Conservation (phyloP, 2,113 vertebrate genomes). For the Pseudopipra pipra region DNA sequence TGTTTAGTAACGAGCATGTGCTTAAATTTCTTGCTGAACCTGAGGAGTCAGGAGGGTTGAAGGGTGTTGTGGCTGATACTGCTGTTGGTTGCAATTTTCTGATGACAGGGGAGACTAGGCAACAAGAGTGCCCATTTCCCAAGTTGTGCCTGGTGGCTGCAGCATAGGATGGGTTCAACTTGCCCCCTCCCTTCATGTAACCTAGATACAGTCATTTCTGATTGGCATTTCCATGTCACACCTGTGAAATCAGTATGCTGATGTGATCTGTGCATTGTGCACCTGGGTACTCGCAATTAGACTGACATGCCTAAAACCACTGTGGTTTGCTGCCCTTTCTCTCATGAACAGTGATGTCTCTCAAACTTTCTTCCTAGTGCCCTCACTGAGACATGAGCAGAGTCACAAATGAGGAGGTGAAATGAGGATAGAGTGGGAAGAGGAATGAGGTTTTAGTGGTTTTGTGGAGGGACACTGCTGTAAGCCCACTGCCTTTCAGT, state of each 20-base stretch:
- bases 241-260: not conserved
- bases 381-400: not conserved
- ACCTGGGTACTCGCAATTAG: rapidly evolving
- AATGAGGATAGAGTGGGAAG: not conserved
- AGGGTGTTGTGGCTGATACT: not conserved
- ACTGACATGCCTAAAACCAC: not conserved
- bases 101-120: not conserved
- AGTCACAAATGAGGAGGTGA: not conserved
- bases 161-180: not conserved
- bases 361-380: not conserved
- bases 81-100: not conserved
- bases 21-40: not conserved
- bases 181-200: not conserved
- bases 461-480: not conserved
- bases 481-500: not conserved
- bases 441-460: not conserved
- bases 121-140: not conserved
- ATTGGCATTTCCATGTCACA: not conserved
- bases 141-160: not conserved
- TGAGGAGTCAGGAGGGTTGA: not conserved
- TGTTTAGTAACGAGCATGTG: not conserved
- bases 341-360: not conserved
- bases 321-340: not conserved
- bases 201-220: not conserved
- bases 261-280: not conserved